Conservation (phyloP, 53 echinoderm and acorn worm genomes). For the Henricia sp. region DNA sequence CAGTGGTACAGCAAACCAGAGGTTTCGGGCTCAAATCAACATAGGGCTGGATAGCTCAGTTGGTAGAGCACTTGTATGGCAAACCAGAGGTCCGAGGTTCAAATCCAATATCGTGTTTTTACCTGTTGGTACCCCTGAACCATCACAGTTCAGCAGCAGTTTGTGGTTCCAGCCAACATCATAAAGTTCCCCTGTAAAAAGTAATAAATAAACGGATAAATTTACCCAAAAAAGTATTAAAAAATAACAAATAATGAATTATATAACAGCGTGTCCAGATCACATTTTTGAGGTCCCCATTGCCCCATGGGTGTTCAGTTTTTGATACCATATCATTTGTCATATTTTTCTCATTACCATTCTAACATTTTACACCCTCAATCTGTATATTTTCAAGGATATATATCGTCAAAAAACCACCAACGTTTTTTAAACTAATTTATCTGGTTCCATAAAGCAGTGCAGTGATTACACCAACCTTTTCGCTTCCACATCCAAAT, state of each 20-base stretch:
- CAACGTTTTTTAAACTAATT: too few species aligned
- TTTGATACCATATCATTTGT: too few species aligned
- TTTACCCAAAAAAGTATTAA: not conserved
- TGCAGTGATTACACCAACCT: too few species aligned
- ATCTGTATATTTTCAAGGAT: too few species aligned
- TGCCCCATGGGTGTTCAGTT: too few species aligned
- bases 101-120: not conserved
- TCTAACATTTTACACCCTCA: too few species aligned
- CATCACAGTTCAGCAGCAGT: constrained; percentile 76
- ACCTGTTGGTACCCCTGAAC: constrained; percentile 95
- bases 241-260: not conserved
- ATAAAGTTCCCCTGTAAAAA: constrained; percentile 67
- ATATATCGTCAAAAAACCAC: too few species aligned
- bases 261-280: too few species aligned
- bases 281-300: too few species aligned
- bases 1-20: not conserved
- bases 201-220: not conserved
- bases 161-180: constrained; percentile 93
- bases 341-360: too few species aligned
- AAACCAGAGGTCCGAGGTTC: not conserved
- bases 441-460: too few species aligned
- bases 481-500: too few species aligned
- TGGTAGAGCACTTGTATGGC: not conserved
- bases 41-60: not conserved
- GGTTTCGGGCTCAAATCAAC: not conserved